phyloP scores from a whole-genome alignment of 2,113 vertebrate genomes.

The Cercopithecus mona region DNA sequence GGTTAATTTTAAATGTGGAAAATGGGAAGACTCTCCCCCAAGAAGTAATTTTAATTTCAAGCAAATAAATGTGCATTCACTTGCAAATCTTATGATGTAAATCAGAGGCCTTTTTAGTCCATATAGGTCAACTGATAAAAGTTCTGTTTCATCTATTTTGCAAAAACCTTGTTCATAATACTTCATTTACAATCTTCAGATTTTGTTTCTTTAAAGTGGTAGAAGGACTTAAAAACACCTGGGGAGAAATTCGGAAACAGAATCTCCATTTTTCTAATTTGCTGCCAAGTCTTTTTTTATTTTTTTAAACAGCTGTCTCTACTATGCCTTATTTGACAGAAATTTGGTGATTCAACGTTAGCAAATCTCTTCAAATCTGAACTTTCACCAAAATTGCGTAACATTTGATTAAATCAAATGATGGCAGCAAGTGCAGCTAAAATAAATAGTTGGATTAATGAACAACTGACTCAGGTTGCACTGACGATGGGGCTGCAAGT shows the following conservation, averaged over 20 bases:
- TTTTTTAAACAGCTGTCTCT: not conserved
- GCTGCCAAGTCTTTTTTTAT: not conserved
- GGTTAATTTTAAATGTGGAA: not conserved
- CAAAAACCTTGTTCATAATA: not conserved
- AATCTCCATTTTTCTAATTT: not conserved
- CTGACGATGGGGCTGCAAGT: not conserved
- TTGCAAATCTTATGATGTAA: not conserved
- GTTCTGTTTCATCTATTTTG: not conserved
- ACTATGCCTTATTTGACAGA: not conserved
- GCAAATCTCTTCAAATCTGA: not conserved
- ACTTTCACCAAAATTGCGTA: not conserved
- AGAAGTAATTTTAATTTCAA: not conserved
- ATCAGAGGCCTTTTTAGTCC: not conserved
- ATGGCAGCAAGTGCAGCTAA: not conserved
- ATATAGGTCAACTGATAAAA: not conserved
- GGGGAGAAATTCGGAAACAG: not conserved
- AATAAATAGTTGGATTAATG: not conserved
- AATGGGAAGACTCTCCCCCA: not conserved
- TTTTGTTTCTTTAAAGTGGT: not conserved
- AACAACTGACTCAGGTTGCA: not conserved
- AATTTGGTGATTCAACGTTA: not conserved
- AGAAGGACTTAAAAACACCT: not conserved
- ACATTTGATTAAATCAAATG: not conserved
- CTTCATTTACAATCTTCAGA: not conserved
- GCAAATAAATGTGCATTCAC: not conserved